Conservation (phyloP, 1,140 invertebrate species). For the Bicyclus anynana region DNA sequence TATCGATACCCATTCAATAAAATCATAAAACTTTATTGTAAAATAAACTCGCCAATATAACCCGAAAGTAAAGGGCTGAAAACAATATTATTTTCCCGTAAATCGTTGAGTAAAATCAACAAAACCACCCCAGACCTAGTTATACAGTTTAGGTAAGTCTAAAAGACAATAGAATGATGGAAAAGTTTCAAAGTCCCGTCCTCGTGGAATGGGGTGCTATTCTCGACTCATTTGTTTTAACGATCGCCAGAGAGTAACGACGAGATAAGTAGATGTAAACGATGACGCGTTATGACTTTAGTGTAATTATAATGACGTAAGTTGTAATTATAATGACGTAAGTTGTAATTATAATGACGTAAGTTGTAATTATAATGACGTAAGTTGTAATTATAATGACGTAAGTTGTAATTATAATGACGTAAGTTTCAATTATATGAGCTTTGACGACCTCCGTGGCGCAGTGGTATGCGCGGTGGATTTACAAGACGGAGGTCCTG, state of each 20-base stretch:
- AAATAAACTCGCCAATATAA: not conserved
- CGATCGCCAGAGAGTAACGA: constrained; percentile 36
- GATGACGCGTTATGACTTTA: constrained; percentile 3
- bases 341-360: no score
- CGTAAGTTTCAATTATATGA: no score
- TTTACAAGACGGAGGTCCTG: no score
- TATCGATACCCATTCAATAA: no score
- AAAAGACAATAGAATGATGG: constrained; percentile 39
- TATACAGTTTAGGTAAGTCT: not conserved
- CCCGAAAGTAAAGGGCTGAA: not conserved
- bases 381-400: no score
- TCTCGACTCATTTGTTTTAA: constrained; percentile 55
- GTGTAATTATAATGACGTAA: not conserved
- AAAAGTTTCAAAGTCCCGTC: constrained; percentile 42
- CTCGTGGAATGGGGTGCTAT: constrained; percentile 37
- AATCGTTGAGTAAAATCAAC: not conserved
- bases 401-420: no score
- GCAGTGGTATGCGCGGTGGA: no score
- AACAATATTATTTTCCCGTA: not conserved
- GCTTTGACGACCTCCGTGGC: no score
- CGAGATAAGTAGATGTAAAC: constrained; percentile 28
- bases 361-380: no score
- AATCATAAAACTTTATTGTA: no score
- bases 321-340: no score
- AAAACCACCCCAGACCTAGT: not conserved